Evolutionary conservation across 35 echinoderm and acorn worm species (phyloP).

Genomic region (Eucidaris tribuloides): DNA sequence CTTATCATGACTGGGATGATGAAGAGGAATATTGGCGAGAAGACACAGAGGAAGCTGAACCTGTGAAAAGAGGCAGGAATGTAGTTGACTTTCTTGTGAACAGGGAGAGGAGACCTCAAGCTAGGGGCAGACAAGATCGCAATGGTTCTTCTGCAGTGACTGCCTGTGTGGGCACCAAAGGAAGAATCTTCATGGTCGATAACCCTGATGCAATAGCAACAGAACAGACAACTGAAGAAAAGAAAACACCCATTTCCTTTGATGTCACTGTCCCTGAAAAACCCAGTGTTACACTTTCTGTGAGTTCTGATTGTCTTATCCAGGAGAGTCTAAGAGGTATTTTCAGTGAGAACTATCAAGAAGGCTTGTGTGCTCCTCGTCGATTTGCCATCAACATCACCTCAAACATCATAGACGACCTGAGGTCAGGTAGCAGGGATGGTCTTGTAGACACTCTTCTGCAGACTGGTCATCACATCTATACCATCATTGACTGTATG

Average conservation of each 20-base stretch:
- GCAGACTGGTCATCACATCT: conserved; percentile 42
- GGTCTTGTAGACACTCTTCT: neutral
- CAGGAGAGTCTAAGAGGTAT: neutral
- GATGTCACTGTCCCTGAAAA: neutral
- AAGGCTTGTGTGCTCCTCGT: conserved; percentile 21
- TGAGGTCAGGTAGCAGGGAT: neutral
- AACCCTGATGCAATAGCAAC: too few species aligned
- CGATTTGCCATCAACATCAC: conserved; percentile 45
- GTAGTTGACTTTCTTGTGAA: too few species aligned
- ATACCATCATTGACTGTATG: conserved; percentile 14
- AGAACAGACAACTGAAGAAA: too few species aligned
- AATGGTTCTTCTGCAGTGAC: too few species aligned
- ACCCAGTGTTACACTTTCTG: neutral
- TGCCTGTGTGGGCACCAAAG: too few species aligned
- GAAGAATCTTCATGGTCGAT: too few species aligned
- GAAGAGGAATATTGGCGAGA: neutral
- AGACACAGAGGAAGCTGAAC: neutral
- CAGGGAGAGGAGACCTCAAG: too few species aligned
- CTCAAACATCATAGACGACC: neutral
- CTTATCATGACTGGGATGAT: neutral
- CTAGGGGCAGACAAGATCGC: too few species aligned
- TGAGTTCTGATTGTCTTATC: neutral
- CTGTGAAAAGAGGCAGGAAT: too few species aligned
- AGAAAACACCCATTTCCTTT: too few species aligned
- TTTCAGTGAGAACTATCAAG: conserved; percentile 8